Evolutionary conservation across 2,888 invertebrate species (phyloP), one percentile per base, ranked within the genome.

Genomic region (Megalurothrips usitatus): DNA sequence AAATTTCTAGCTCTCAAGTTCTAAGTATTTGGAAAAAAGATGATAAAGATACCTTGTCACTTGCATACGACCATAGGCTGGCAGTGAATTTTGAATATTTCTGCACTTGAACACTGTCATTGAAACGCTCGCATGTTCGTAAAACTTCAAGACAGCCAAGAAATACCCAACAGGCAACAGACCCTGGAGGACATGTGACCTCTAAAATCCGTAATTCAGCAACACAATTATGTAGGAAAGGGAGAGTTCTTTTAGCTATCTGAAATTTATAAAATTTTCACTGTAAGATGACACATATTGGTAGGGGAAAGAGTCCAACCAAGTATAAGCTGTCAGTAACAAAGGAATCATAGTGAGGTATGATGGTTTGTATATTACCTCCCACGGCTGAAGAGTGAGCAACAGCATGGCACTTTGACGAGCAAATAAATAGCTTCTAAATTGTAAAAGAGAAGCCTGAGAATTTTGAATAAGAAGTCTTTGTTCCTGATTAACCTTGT

Each of bases 381-480:
- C 95, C 92, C 94, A 94, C 81, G 95, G 94, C 88, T 93, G 92
- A 84, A 90, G 91, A 81, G 91, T 90, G 84, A 91, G 89, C 85
- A 93, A 87, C 85, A 96, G 89, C 91, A 98, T 92, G 86, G 95
- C 93, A 87, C 96, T 94, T 89, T 98, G 98, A 83, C 97, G 92
- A 84, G 96, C 94, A 87, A 96, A 98, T 83, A 98, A 89, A 88
- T 98, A 98, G 87, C 96, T 96, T 83, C 98, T 91, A 86, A 98
- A 93, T 87, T 98, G 97, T 85, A 98, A 88, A 82, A 98, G 88
- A 0, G 96, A 83, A 58, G 84, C 80, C 89, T 88, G 85, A 87
- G 88, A 86, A 87, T 89, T 83, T 87, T 87, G 83, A 88, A 90
- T 83, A 86, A 87, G 82, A 88, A 89, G 81, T 83, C 90, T 88